A percentile compares a stretch with the other conserved stretches of the same genome.
Conservation (phyloP, 2,888 invertebrate species). For the Drosophila quinaria region DNA sequence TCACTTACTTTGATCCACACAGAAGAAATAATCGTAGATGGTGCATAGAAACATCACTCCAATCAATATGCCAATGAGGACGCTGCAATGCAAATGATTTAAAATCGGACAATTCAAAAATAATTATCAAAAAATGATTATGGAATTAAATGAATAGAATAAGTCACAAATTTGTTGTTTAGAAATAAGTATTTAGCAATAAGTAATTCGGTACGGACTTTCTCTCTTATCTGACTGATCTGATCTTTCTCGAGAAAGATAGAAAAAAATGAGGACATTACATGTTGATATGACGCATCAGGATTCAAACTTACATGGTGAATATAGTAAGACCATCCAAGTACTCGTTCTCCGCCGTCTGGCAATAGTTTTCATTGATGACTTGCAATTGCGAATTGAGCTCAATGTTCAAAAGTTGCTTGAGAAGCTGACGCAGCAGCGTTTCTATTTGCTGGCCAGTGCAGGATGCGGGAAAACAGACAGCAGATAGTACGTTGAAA, state of each 20-base stretch:
- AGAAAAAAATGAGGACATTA: no score
- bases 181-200: no score
- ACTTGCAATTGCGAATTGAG: neutral
- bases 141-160: no score
- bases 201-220: no score
- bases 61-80: conserved; percentile 38
- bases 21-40: conserved; percentile 60
- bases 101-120: neutral
- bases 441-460: conserved; percentile 40
- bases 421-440: conserved; percentile 40
- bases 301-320: conserved; percentile 70
- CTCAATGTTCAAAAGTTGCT: conserved; percentile 41
- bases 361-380: conserved; percentile 35
- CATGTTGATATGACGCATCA: no score
- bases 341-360: conserved; percentile 31
- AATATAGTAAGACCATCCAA: conserved; percentile 64
- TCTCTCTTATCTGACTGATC: no score
- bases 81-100: conserved; percentile 28
- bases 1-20: conserved; percentile 48
- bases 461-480: conserved; percentile 75
- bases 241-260: no score
- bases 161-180: no score
- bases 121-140: no score
- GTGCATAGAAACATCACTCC: conserved; percentile 48
- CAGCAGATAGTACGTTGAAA: conserved; percentile 39